A percentile compares a stretch with the other conserved stretches of the same genome.
Evolutionary conservation across 2,113 vertebrate species (phyloP).

Genomic region (Motacilla tschutschensis): DNA sequence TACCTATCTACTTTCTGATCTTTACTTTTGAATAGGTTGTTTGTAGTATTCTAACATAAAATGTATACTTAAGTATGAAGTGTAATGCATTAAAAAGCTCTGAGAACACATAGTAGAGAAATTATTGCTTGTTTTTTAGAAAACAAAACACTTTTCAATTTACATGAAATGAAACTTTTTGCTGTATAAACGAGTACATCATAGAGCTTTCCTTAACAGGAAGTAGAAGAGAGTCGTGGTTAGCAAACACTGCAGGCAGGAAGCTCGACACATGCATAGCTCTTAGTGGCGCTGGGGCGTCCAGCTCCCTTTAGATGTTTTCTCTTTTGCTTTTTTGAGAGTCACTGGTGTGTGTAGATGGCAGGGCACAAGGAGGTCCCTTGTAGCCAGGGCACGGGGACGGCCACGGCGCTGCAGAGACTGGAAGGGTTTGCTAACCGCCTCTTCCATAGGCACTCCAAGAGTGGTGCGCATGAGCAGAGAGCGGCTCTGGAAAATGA

Average conservation of each 20-base stretch:
- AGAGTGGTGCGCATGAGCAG: constrained; percentile 76
- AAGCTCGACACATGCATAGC: constrained; percentile 77
- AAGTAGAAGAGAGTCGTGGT: constrained; percentile 74
- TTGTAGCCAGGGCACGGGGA: constrained; percentile 63
- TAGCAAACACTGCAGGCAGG: constrained; percentile 81
- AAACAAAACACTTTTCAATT: neutral
- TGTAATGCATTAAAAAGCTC: neutral
- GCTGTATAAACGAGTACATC: constrained; percentile 16
- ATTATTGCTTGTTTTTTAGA: neutral
- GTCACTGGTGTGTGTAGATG: constrained; percentile 71
- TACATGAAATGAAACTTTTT: constrained; percentile 8
- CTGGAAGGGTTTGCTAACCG: constrained; percentile 86
- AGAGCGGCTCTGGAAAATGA: constrained; percentile 77
- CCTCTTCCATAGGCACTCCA: constrained; percentile 85
- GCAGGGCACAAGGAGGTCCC: constrained; percentile 82
- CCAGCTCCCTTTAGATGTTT: constrained; percentile 59
- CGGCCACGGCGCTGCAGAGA: constrained; percentile 79
- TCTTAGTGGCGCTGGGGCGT: constrained; percentile 56
- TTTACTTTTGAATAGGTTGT: neutral
- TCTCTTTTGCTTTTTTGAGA: constrained; percentile 14
- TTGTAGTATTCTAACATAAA: neutral
- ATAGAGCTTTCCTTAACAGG: constrained; percentile 75
- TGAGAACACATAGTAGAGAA: neutral
- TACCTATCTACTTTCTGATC: neutral
- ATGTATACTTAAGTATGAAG: neutral